These are phyloP conservation scores for Danaus melanippus DNA, from an alignment of 1,140 invertebrate species.

Conservation along the genomic window DNA sequence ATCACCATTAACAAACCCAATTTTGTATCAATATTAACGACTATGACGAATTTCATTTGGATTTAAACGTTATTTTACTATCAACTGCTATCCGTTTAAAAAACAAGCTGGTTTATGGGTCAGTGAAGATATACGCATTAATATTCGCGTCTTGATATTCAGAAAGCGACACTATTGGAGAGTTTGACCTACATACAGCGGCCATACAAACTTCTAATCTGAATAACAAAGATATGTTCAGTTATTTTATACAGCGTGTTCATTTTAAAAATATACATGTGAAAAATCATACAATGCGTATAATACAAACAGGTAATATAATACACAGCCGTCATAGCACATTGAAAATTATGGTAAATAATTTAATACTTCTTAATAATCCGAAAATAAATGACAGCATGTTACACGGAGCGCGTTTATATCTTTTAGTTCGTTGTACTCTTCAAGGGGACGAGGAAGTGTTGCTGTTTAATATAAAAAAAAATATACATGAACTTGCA, in stretches of 20 bases:
- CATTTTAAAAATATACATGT: too few relatives aligned
- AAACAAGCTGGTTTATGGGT: slow-evolving; percentile 14
- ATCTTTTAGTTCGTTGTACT: slow-evolving; percentile 48
- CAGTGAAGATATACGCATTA: slow-evolving; percentile 14
- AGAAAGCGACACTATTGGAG: slow-evolving; percentile 25
- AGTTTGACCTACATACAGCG: slow-evolving; percentile 21
- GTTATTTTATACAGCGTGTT: slow-evolving; percentile 7
- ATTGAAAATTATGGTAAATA: too few relatives aligned
- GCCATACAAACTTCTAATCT: slow-evolving; percentile 22
- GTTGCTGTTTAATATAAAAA: slow-evolving; percentile 23
- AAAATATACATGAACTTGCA: slow-evolving; percentile 32
- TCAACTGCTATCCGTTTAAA: slow-evolving; percentile 2
- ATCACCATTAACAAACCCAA: too few relatives aligned
- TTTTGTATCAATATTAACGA: too few relatives aligned
- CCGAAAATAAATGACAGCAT: slow-evolving; percentile 1
- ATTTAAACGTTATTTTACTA: too few relatives aligned
- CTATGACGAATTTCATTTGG: too few relatives aligned
- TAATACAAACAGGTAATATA: too few relatives aligned
- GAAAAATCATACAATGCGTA: too few relatives aligned
- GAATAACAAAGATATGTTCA: slow-evolving; percentile 16
- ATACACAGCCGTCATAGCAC: too few relatives aligned
- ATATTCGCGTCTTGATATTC: slow-evolving; percentile 17
- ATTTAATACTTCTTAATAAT: not conserved
- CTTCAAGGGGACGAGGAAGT: slow-evolving; percentile 51
- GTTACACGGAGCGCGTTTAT: slow-evolving; percentile 28